A percentile compares a stretch with the other conserved stretches of the same genome.
Evolutionary conservation across 2,797 vertebrate species (phyloP).

Genomic region (Sebastes kiyomatsui): DNA sequence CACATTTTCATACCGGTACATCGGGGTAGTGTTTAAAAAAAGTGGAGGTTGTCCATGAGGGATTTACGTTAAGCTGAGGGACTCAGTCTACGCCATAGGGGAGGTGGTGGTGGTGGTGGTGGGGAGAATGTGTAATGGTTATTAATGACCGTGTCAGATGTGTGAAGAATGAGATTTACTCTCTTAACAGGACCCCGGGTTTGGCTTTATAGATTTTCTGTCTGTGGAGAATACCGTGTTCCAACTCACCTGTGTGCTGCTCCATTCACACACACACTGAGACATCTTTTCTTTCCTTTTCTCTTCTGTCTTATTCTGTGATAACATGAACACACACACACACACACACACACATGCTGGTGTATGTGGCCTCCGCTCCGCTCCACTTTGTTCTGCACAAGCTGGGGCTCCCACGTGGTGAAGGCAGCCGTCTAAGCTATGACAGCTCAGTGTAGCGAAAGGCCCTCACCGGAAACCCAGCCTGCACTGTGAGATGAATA

Average conservation of each 20-base stretch:
- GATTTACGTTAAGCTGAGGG: conserved; percentile 71
- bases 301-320: conserved; percentile 23
- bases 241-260: conserved; percentile 66
- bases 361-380: conserved; percentile 62
- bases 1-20: conserved; percentile 61
- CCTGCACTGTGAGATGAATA: conserved; percentile 71
- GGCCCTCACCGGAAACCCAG: conserved; percentile 77
- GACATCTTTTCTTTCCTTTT: conserved; percentile 15
- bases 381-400: conserved; percentile 67
- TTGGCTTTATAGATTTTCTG: conserved; percentile 76
- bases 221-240: conserved; percentile 71
- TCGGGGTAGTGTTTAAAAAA: conserved; percentile 54
- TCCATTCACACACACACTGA: conserved; percentile 32
- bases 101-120: conserved; percentile 18
- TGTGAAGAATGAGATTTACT: conserved; percentile 81
- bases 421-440: conserved; percentile 65
- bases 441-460: conserved; percentile 66
- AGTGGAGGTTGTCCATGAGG: conserved; percentile 65
- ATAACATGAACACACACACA: conserved; percentile 5
- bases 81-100: conserved; percentile 64
- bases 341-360: not conserved
- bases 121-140: conserved; percentile 70
- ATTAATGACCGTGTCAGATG: conserved; percentile 80
- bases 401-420: conserved; percentile 69
- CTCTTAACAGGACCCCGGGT: conserved; percentile 75